Base-by-base conservation (phyloP, 2,113 vertebrate species). In the Capreolus pygargus region DNA sequence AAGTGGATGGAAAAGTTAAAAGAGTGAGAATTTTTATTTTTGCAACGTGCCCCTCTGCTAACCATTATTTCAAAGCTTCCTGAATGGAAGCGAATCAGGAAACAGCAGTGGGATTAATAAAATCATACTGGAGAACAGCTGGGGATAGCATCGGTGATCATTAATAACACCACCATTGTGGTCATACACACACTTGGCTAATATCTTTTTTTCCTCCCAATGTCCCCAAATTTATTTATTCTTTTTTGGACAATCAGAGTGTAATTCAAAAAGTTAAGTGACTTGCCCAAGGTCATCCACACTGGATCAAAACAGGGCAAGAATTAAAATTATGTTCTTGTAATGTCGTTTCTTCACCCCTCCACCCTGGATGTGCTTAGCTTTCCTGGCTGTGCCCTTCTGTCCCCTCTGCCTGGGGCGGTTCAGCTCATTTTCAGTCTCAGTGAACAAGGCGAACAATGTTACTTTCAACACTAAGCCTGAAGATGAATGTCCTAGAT, bases 51-150 rank as follows among this genome's bases (percentile, higher is more conserved):
- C 88, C 96, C 97, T 98, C 97, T 98, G 98, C 93, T 98, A 98
- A 98, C 98, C 97, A 98, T 98, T 98, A 98, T 97, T 97, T 94
- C 88, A 91, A 98, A 98, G 95, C 86, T 98, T 98, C 98, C 98
- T 98, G 98, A 89, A 81, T 98, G 96, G 97, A 97, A 98, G 89
- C 9, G 2, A 97, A 95, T 97, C 98, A 97, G 98, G 98, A 98
- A 98, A 96, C 91, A 93, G 91, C 89, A 85, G 25, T 94, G 83
- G 94, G 96, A 92, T 93, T 96, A 97, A 97, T 97, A 97, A 97
- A 97, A 86, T 70, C 58, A 28, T 92, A 79, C 98, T 94, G 94
- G 86, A 92, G 82, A 95, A 86, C 97, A 97, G 95, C 97, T 98
- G 98, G 91, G 88, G 85, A 70, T 30, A 94, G 82, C 45, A n/a